A percentile compares a stretch with the other conserved stretches of the same genome.
Conservation (phyloP, 2,888 invertebrate species). For the Eilema depressum region DNA sequence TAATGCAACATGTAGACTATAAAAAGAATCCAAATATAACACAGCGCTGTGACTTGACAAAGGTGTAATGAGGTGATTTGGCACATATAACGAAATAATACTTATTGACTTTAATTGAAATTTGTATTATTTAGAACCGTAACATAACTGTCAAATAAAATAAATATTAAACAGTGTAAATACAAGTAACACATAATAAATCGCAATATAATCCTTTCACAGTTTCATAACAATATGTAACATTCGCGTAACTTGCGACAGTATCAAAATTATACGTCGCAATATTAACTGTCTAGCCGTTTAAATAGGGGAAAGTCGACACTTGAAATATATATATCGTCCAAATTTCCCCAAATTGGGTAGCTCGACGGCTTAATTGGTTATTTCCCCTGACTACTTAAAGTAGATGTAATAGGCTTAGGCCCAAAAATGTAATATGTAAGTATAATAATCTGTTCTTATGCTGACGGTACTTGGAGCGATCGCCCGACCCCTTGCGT, state of each 20-base stretch:
- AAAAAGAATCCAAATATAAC: too few species aligned
- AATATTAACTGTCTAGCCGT: constrained; percentile 3
- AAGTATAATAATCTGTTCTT: constrained; percentile 22
- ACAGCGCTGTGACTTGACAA: too few species aligned
- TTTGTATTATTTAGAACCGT: too few species aligned
- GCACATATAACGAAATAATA: too few species aligned
- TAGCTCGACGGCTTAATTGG: constrained; percentile 21
- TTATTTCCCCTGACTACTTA: constrained; percentile 25
- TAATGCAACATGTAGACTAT: too few species aligned
- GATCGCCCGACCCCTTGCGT: constrained; percentile 11
- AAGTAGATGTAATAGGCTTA: constrained; percentile 27
- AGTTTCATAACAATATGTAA: not conserved
- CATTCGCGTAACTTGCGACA: not conserved
- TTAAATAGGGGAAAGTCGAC: constrained; percentile 14
- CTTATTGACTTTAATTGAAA: too few species aligned
- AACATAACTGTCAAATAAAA: too few species aligned
- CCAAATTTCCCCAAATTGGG: constrained; percentile 24
- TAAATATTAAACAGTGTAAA: not conserved
- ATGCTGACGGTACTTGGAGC: constrained; percentile 18
- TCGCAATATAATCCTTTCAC: not conserved
- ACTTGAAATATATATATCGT: constrained; percentile 21
- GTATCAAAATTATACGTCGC: not conserved
- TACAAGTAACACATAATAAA: not conserved
- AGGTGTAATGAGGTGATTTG: too few species aligned
- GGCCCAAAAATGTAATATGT: constrained; percentile 22